Evolutionary conservation across 92 coral and sea anemone species (phyloP).

Genomic region (Palythoa caribaeorum): DNA sequence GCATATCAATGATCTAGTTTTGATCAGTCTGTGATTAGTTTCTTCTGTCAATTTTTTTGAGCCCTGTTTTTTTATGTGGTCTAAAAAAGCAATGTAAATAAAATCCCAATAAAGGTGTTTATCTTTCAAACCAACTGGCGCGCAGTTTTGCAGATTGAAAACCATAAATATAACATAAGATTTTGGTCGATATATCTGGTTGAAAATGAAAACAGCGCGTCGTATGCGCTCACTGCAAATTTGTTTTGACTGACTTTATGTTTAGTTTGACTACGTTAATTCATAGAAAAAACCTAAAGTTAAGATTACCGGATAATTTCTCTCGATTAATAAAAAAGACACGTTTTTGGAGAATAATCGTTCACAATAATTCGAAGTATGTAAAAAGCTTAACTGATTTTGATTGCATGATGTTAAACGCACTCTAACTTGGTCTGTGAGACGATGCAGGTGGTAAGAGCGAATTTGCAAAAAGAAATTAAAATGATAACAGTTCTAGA

Average conservation of each 20-base stretch:
- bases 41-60: neutral
- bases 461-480: too few relatives aligned
- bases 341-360: too few relatives aligned
- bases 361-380: too few relatives aligned
- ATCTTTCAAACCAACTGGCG: neutral
- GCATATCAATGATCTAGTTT: constrained; percentile 5
- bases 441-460: too few relatives aligned
- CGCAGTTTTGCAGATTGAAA: neutral
- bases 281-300: neutral
- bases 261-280: neutral
- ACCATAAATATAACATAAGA: neutral
- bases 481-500: too few relatives aligned
- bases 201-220: neutral
- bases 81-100: too few relatives aligned
- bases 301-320: too few relatives aligned
- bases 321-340: too few relatives aligned
- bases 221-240: neutral
- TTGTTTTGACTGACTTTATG: neutral
- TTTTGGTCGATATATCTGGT: neutral
- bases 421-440: too few relatives aligned
- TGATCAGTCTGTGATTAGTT: neutral
- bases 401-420: too few relatives aligned
- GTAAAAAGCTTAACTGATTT: too few relatives aligned
- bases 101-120: too few relatives aligned
- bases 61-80: neutral